Base-by-base conservation (phyloP, 1,140 invertebrate species). In the Pseudobourletiella spinata region DNA sequence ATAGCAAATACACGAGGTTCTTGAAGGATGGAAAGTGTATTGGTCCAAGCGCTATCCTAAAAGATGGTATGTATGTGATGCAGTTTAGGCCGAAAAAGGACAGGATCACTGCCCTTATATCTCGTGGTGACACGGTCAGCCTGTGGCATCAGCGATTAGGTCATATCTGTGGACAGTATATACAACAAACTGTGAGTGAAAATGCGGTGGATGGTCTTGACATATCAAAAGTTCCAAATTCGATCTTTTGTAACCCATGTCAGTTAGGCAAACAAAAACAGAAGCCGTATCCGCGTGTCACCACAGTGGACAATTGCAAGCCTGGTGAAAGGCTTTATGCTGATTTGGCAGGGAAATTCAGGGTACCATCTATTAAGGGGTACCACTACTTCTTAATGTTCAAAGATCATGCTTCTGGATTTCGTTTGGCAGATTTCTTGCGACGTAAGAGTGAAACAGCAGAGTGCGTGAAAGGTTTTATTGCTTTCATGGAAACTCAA, bases 281-380 rank as follows among this genome's bases (percentile, higher is more conserved):
- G 26, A 35, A 61, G 35, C 66, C 67, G 20, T 70, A 46, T 65
- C 65, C 42, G 46, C 50, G 6, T 39, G 66, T 50, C 44, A 52
- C 32, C 2, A n/a, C 6, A 64, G 59, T 59, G 44, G 24, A 32
- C 46, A 63, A 24, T 8, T 42, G 55, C 22, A 56, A 46, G 24
- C 30, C 54, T n/a, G 42, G 70, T 18, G 71, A 73, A 65, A 11
- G 70, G 8, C 59, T 72, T 42, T 69, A 73, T 62, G 61, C 63
- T 1, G 76, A 80, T 71, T 65, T 76, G 0, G 76, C 75, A 59
- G 77, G 76, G 1, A 75, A 76, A 16, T 77, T 80, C 71, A 63
- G 74, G 28, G 63, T 56, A 18, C 56, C 52, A 16, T 78, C 75
- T 1, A 24, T 74, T 20, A 69, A 71, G 15, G 72, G 73, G 1